Evolutionary conservation across 2,113 vertebrate species (phyloP).

Genomic region (Trogon surrucura): DNA sequence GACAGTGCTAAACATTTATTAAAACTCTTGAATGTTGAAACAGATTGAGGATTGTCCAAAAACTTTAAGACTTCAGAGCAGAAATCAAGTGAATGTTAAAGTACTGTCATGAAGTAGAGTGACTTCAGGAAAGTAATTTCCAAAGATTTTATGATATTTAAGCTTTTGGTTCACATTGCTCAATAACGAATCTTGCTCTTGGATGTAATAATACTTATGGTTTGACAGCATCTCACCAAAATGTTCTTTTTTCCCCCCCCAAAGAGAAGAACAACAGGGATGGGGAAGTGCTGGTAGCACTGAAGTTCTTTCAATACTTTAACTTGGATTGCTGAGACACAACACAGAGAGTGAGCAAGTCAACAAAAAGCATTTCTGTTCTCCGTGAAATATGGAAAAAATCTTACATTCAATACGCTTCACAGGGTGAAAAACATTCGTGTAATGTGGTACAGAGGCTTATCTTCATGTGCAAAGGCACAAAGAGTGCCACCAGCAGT

Average conservation of each 20-base stretch:
- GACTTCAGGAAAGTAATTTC: background rate
- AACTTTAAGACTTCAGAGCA: background rate
- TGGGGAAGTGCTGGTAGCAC: background rate
- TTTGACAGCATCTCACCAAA: background rate
- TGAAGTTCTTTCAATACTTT: background rate
- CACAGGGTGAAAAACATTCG: background rate
- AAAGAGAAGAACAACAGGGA: background rate
- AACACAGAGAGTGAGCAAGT: background rate
- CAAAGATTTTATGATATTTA: background rate
- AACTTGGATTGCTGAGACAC: background rate
- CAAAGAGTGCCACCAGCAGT: background rate
- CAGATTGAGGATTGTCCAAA: background rate
- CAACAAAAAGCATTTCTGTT: background rate
- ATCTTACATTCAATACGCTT: background rate
- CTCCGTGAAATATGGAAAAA: fast-evolving
- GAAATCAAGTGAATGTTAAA: background rate
- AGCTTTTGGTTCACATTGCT: background rate
- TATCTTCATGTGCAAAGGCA: background rate
- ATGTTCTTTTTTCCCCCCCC: background rate
- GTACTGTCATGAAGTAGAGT: background rate
- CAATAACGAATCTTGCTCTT: background rate
- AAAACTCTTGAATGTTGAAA: background rate
- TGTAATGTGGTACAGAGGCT: background rate
- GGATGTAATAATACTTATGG: background rate
- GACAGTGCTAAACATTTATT: background rate